Evolutionary conservation across 1,140 invertebrate species (phyloP).

Genomic region (Amyelois transitella): DNA sequence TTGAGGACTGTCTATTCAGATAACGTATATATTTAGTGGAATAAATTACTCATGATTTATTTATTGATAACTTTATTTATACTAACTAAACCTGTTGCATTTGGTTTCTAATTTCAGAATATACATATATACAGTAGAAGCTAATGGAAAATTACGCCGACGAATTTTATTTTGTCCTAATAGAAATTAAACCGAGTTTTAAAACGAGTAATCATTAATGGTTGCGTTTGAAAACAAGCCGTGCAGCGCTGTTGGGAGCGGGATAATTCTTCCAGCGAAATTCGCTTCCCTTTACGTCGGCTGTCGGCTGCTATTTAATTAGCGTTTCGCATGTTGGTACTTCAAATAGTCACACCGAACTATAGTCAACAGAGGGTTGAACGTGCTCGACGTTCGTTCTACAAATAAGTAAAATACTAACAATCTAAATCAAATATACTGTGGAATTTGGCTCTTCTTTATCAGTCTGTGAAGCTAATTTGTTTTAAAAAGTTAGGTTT

Average conservation of each 20-base stretch:
- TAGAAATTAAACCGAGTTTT: not conserved
- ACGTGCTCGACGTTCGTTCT: not conserved
- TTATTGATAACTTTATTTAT: no score
- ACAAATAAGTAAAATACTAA: not conserved
- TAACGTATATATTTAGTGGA: no score
- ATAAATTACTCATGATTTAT: no score
- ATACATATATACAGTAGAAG: no score
- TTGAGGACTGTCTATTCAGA: no score
- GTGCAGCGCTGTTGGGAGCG: not conserved
- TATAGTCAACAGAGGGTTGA: not conserved
- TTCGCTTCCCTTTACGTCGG: not conserved
- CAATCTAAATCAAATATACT: not conserved
- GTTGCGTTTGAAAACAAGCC: not conserved
- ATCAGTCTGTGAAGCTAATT: not conserved
- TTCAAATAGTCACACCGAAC: constrained; percentile 1
- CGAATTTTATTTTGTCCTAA: not conserved
- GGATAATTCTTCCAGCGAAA: not conserved
- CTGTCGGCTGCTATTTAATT: not conserved
- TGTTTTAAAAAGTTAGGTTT: not conserved
- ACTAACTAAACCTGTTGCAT: no score
- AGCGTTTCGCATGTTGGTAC: not conserved
- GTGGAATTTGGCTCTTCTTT: not conserved
- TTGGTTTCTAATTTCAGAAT: no score
- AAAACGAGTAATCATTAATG: not conserved
- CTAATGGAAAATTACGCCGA: no score